phyloP scores from a whole-genome alignment of 1,140 invertebrate genomes.

The Tribolium madens region DNA sequence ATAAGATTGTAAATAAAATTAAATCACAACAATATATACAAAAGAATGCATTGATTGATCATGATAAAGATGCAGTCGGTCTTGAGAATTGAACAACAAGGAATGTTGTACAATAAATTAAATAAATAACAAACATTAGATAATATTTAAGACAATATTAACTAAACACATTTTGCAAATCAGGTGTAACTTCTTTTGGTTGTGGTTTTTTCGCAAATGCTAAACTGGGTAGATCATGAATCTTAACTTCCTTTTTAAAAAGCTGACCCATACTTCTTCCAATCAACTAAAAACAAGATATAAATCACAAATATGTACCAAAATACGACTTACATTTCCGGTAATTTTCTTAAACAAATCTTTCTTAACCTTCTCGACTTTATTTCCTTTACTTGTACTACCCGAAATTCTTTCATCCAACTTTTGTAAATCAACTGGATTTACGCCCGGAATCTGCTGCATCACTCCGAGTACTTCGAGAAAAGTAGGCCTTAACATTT shows the following conservation, averaged over 20 bases:
- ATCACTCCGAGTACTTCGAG: slow-evolving; percentile 77
- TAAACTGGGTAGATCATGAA: slow-evolving; percentile 81
- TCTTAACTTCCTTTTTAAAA: slow-evolving; percentile 88
- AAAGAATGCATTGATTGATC: slow-evolving; percentile 21
- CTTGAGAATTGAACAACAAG: slow-evolving; percentile 54
- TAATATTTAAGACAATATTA: slow-evolving; percentile 51
- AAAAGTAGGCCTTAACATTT: slow-evolving; percentile 81
- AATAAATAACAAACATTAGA: slow-evolving; percentile 44
- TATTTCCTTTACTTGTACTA: slow-evolving; percentile 77
- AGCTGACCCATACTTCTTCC: slow-evolving; percentile 85
- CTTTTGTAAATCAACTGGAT: slow-evolving; percentile 80
- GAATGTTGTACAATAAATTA: slow-evolving; percentile 57
- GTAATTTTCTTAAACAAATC: slow-evolving; percentile 92
- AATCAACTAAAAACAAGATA: slow-evolving; percentile 72
- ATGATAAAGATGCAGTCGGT: slow-evolving; percentile 12
- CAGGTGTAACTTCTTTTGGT: slow-evolving; percentile 65
- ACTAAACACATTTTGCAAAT: slow-evolving; percentile 56
- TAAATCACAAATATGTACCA: too few species aligned
- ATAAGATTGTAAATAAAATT: slow-evolving; percentile 36
- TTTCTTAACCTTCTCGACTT: slow-evolving; percentile 89
- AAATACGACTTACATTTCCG: slow-evolving; percentile 74
- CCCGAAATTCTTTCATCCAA: slow-evolving; percentile 87
- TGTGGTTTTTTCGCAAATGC: slow-evolving; percentile 70
- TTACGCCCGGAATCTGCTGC: slow-evolving; percentile 82
- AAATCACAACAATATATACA: slow-evolving; percentile 36